These are phyloP conservation scores for Tenthredo mesomela DNA, from an alignment of 2,888 invertebrate species.

Conservation along the genomic window DNA sequence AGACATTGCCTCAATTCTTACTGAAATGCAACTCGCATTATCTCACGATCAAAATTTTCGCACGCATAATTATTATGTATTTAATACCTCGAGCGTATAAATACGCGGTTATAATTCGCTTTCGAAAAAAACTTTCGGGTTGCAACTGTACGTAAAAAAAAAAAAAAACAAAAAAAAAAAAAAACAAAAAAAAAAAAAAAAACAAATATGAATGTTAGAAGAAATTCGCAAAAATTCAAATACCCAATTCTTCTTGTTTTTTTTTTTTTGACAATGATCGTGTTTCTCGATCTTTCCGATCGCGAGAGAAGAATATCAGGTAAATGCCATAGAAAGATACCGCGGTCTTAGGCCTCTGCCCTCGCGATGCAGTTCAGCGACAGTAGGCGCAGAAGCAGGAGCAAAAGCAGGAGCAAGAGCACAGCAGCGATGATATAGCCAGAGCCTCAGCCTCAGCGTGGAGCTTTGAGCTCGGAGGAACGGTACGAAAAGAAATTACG, in stretches of 20 bases:
- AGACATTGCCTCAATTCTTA: constrained; percentile 29
- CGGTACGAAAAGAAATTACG: constrained; percentile 48
- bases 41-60: constrained; percentile 8
- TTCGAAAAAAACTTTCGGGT: background rate
- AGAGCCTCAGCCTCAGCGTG: background rate
- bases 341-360: background rate
- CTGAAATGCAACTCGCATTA: constrained; percentile 20
- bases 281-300: background rate
- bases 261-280: background rate
- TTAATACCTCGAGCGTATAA: background rate
- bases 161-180: too few species aligned
- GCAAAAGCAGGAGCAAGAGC: background rate
- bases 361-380: background rate
- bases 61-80: constrained; percentile 17
- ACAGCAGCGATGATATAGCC: background rate
- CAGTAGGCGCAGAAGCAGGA: background rate
- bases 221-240: background rate
- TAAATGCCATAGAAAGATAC: background rate
- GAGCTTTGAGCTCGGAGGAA: background rate
- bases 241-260: background rate
- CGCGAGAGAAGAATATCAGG: background rate
- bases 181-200: too few species aligned
- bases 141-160: background rate
- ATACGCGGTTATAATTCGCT: background rate
- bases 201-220: background rate